Evolutionary conservation across 2,797 vertebrate species (phyloP).

Genomic region (Lagocephalus sceleratus): DNA sequence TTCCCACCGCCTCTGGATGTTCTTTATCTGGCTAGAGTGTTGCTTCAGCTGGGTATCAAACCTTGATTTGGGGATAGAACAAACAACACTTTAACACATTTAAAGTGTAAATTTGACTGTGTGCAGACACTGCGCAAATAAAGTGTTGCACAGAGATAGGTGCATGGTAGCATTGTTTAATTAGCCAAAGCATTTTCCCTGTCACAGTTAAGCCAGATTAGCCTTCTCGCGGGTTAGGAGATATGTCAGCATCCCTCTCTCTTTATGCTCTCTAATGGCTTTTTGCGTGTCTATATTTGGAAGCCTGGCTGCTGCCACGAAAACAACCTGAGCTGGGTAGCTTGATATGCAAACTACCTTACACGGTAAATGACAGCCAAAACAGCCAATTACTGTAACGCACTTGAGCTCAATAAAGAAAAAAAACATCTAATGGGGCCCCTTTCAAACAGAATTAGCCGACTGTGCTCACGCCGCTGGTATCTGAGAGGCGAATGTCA

Average conservation of each 20-base stretch:
- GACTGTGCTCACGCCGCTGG: constrained; percentile 58
- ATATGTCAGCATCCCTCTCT: constrained; percentile 65
- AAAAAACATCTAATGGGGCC: constrained; percentile 25
- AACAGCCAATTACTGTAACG: constrained; percentile 41
- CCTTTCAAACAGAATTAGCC: constrained; percentile 25
- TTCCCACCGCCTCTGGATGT: constrained; percentile 55
- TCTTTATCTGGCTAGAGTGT: constrained; percentile 68
- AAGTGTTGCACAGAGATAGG: constrained; percentile 43
- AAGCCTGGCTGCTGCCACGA: constrained; percentile 44
- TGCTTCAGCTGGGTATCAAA: constrained; percentile 64
- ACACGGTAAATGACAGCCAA: constrained; percentile 13
- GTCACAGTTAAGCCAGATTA: constrained; percentile 68
- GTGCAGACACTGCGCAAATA: constrained; percentile 43
- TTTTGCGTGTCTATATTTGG: constrained; percentile 58
- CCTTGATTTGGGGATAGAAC: constrained; percentile 47
- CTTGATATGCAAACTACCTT: constrained; percentile 20
- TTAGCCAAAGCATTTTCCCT: constrained; percentile 56
- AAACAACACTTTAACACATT: constrained; percentile 56
- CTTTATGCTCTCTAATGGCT: constrained; percentile 64
- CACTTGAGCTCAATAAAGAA: constrained; percentile 30
- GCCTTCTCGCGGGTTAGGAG: constrained; percentile 51
- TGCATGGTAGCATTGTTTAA: constrained; percentile 56
- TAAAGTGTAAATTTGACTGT: constrained; percentile 39
- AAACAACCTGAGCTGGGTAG: constrained; percentile 19
- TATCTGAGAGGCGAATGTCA: constrained; percentile 76